phyloP scores from a whole-genome alignment of 2,113 vertebrate genomes.

The Pica pica region DNA sequence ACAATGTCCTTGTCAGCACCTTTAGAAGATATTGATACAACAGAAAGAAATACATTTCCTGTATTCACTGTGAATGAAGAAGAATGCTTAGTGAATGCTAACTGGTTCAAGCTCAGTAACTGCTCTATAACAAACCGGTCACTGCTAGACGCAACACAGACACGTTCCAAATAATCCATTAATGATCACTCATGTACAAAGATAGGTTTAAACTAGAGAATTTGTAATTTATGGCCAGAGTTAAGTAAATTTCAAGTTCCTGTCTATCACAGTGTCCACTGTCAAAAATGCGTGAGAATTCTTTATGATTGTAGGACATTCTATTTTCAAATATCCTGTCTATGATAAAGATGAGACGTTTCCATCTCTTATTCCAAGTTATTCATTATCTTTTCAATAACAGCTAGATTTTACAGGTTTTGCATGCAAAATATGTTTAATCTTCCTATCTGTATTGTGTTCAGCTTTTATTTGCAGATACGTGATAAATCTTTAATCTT shows the following conservation, averaged over 20 bases:
- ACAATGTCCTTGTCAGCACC: background rate
- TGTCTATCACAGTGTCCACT: background rate
- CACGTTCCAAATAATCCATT: background rate
- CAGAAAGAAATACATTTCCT: background rate
- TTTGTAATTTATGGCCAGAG: background rate
- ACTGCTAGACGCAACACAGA: background rate
- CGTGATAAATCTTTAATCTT: background rate
- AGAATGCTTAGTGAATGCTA: too few species aligned
- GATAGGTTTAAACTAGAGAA: background rate
- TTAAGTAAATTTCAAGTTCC: background rate
- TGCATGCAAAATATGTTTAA: background rate
- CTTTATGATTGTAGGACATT: background rate
- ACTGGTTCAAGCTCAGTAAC: background rate
- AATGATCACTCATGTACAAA: background rate
- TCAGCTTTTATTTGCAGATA: background rate
- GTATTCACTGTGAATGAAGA: background rate
- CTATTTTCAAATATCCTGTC: background rate
- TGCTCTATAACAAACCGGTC: background rate
- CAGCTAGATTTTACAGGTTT: background rate
- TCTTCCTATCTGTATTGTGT: background rate
- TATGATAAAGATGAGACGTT: background rate
- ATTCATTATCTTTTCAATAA: background rate
- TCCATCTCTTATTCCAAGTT: background rate
- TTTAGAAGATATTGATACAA: slow-evolving; percentile 10
- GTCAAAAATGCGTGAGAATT: background rate